Percentiles rank a stretch among this genome's conserved stretches.
Evolutionary conservation across 2,113 vertebrate genomes (phyloP).

Genomic region (Mustela nigripes): DNA sequence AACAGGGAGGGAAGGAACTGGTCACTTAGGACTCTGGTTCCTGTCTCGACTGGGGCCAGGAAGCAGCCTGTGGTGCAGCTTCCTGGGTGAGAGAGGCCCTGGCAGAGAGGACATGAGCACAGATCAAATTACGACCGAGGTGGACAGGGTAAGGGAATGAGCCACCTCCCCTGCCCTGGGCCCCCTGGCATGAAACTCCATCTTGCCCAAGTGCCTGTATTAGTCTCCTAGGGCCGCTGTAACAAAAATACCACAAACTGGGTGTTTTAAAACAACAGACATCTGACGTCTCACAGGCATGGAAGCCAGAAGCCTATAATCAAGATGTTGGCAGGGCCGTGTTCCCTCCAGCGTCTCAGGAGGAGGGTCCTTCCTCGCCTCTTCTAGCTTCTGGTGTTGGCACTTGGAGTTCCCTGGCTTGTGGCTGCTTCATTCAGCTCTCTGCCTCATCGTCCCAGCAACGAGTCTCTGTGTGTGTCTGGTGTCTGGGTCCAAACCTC

Average conservation of each 20-base stretch:
- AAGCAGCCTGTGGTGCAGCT: background rate
- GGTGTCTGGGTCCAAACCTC: background rate
- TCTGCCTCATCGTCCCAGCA: background rate
- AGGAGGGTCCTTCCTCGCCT: background rate
- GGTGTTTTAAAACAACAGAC: background rate
- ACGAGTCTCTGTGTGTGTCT: background rate
- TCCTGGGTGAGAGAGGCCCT: too few relatives aligned
- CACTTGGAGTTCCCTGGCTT: rapidly evolving
- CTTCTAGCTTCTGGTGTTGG: background rate
- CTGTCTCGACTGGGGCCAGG: background rate
- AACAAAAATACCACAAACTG: background rate
- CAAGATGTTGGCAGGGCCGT: background rate
- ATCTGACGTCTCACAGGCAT: background rate
- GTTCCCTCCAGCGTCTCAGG: background rate
- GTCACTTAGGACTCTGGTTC: background rate
- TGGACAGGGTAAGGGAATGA: background rate
- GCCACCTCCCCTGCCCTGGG: background rate
- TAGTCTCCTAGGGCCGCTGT: background rate
- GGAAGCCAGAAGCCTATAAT: background rate
- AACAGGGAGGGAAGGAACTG: rapidly evolving
- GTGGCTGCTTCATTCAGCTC: rapidly evolving
- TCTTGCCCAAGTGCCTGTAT: background rate
- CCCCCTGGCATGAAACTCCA: too few relatives aligned
- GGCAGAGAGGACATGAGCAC: background rate
- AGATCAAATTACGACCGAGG: rapidly evolving